These are phyloP conservation scores for Ceyx melanurus DNA, from an alignment of 2,113 vertebrate genomes.

Conservation along the genomic window DNA sequence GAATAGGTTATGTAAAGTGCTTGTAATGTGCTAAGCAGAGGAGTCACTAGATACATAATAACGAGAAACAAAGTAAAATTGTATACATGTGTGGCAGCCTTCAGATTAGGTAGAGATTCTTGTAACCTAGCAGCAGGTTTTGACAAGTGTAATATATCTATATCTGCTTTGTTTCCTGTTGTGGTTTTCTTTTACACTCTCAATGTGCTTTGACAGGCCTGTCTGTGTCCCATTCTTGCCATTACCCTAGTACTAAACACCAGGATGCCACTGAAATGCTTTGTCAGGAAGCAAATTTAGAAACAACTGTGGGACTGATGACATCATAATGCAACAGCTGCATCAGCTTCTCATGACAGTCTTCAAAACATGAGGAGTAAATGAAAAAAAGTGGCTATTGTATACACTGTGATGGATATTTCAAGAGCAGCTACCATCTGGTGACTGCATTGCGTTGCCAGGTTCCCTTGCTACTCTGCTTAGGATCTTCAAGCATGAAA, in stretches of 20 bases:
- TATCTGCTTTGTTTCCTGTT: background rate
- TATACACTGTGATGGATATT: background rate
- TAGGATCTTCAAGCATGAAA: background rate
- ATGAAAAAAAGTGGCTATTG: background rate
- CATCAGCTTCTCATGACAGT: background rate
- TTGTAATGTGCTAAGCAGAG: background rate
- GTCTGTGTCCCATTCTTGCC: background rate
- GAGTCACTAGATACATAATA: background rate
- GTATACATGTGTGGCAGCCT: background rate
- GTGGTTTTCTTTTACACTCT: background rate
- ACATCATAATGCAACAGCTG: background rate
- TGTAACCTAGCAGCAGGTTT: background rate
- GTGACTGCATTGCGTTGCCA: background rate
- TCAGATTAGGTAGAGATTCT: background rate
- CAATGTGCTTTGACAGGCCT: background rate
- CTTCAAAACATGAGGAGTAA: background rate
- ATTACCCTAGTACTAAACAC: background rate
- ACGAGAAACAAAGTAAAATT: background rate
- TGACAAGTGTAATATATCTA: background rate
- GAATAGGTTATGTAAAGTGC: background rate
- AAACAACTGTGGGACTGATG: background rate
- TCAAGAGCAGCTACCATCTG: background rate
- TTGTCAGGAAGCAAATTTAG: background rate
- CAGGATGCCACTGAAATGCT: background rate
- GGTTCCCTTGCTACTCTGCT: background rate